Percentiles rank a stretch among this genome's conserved stretches.
Conservation (phyloP, 2,113 vertebrate genomes). For the Mixornis gularis region DNA sequence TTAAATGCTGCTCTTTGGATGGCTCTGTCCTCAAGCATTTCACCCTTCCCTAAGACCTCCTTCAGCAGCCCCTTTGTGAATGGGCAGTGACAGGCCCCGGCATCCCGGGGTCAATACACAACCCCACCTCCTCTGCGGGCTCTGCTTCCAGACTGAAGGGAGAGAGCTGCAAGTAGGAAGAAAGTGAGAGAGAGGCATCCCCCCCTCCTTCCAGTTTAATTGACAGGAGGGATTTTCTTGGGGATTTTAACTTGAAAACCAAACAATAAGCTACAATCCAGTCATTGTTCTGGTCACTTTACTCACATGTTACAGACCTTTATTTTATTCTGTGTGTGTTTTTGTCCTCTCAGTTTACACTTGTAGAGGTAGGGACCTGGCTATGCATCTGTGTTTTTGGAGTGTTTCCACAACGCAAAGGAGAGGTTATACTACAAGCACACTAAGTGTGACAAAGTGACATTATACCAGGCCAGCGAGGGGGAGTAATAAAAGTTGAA, state of each 20-base stretch:
- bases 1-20: not conserved
- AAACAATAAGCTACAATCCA: conserved; percentile 43
- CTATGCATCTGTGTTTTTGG: not conserved
- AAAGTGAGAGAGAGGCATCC: not conserved
- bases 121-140: not conserved
- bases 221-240: conserved; percentile 51
- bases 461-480: not conserved
- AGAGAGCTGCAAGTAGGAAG: not conserved
- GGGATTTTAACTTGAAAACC: conserved; percentile 51
- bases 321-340: conserved; percentile 28
- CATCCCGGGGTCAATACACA: not conserved
- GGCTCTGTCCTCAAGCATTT: not conserved
- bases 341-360: conserved; percentile 55
- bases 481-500: not conserved
- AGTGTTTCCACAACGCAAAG: conserved; percentile 1
- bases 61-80: not conserved
- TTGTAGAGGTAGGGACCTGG: not conserved
- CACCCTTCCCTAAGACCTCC: not conserved
- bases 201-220: not conserved
- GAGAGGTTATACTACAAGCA: not conserved
- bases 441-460: conserved; percentile 10
- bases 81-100: not conserved
- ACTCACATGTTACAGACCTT: conserved; percentile 39
- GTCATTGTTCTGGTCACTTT: conserved; percentile 54
- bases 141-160: not conserved